Evolutionary conservation across 2,797 vertebrate genomes (phyloP).

Genomic region (Leucoraja ocellata): DNA sequence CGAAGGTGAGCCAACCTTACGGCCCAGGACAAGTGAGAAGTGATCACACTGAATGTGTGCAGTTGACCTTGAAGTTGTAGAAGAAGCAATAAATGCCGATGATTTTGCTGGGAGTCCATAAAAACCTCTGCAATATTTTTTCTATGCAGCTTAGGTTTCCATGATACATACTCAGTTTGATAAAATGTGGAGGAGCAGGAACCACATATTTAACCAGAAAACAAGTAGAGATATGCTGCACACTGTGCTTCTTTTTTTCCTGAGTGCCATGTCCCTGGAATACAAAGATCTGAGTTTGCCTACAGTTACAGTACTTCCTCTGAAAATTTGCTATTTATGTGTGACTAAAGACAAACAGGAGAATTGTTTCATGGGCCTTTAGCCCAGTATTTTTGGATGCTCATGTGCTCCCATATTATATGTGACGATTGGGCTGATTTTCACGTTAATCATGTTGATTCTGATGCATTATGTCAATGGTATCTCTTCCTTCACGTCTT

Average conservation of each 20-base stretch:
- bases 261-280: neutral
- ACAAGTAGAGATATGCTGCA: neutral
- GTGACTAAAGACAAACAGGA: neutral
- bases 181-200: neutral
- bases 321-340: neutral
- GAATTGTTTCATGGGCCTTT: neutral
- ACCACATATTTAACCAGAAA: neutral
- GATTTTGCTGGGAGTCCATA: neutral
- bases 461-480: neutral
- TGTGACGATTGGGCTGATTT: neutral
- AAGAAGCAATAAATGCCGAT: neutral
- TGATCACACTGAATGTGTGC: neutral
- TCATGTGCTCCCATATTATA: too few species aligned
- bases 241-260: neutral
- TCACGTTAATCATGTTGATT: neutral
- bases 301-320: neutral
- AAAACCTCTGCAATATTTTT: neutral
- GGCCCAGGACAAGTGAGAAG: neutral
- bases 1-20: too few species aligned
- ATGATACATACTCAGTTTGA: neutral
- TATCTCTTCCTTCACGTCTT: too few species aligned
- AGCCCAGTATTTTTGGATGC: neutral
- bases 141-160: neutral
- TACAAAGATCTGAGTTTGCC: too few species aligned
- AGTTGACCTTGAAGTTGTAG: neutral